Evolutionary conservation across 2,888 invertebrate genomes (phyloP).

Genomic region (Macrophya annulata): DNA sequence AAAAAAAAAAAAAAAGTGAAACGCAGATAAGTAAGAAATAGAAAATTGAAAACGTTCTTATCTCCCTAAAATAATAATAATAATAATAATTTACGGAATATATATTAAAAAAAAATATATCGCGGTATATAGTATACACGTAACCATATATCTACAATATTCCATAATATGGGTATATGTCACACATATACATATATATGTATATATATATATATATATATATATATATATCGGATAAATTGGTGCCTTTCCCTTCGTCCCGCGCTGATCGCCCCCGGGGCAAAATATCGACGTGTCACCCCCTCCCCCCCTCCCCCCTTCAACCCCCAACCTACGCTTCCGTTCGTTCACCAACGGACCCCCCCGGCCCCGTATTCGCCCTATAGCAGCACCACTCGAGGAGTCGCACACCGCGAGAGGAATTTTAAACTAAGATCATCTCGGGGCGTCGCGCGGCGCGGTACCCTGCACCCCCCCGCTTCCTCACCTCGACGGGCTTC

Average conservation of each 20-base stretch:
- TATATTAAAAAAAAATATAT: too few relatives aligned
- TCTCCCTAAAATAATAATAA: too few relatives aligned
- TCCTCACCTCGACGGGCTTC: neutral
- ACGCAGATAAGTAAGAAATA: too few relatives aligned
- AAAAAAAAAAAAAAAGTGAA: too few relatives aligned
- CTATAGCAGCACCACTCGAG: conserved; percentile 44
- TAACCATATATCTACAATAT: neutral
- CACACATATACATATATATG: too few relatives aligned
- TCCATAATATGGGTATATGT: neutral
- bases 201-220: neutral
- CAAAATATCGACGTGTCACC: conserved; percentile 54
- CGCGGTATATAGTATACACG: too few relatives aligned
- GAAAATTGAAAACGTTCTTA: too few relatives aligned
- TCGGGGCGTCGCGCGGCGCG: conserved; percentile 58
- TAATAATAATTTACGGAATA: too few relatives aligned
- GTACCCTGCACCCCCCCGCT: conserved; percentile 56
- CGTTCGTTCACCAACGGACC: too few relatives aligned
- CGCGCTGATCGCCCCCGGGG: conserved; percentile 52
- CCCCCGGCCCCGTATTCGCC: conserved; percentile 16
- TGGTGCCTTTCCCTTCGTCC: neutral
- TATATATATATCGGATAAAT: conserved; percentile 44
- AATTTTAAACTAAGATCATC: conserved; percentile 78
- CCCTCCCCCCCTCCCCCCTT: conserved; percentile 12
- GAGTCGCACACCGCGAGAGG: conserved; percentile 71
- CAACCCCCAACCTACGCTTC: too few relatives aligned